Evolutionary conservation across 2,113 vertebrate genomes (phyloP), one percentile per base, ranked within the genome.

Genomic region (Bos javanicus): DNA sequence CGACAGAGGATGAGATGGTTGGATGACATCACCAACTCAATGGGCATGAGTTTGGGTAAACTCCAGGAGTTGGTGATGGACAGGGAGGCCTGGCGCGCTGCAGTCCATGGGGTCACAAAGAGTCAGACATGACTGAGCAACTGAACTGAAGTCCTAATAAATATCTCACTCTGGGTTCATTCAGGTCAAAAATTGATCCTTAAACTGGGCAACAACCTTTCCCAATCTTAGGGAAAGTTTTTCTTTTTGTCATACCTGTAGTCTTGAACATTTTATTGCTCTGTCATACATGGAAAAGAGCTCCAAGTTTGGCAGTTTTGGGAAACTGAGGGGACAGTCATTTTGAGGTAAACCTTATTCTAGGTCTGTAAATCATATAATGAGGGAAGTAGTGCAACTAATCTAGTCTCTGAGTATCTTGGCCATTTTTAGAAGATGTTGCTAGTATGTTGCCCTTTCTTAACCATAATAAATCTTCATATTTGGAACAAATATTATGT

Each of bases 391-490:
- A 21, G n/a, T n/a, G 2, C 33, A 57, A 17, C 43, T 83, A 43
- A 62, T 30, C 43, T 87, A 48, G 83, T 60, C 93, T 88, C 87
- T 67, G 59, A 92, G 39, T 59, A 46, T 2, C 52, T 54, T 83
- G 86, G 43, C 85, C 57, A 64, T 76, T 11, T 85, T 92, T 88
- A 92, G 50, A 71, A 56, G 25, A 84, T 83, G 13, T 80, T 95
- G 56, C 33, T 93, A 86, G 33, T 57, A 54, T 76, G 11, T 84
- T 97, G 39, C 28, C 36, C 67, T 93, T 97, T 96, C 46, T 86
- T 86, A 60, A 62, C 36, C 54, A 76, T 57, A 94, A 95, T 91
- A 96, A 83, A 71, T 93, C 89, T 95, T 95, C n/a, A 90, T n/a
- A 83, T 95, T 97, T 96, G 94, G 50, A 95, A 87, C 82, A 87